These are phyloP conservation scores for Odocoileus virginianus DNA, from an alignment of 2,113 vertebrate genomes.

Conservation along the genomic window DNA sequence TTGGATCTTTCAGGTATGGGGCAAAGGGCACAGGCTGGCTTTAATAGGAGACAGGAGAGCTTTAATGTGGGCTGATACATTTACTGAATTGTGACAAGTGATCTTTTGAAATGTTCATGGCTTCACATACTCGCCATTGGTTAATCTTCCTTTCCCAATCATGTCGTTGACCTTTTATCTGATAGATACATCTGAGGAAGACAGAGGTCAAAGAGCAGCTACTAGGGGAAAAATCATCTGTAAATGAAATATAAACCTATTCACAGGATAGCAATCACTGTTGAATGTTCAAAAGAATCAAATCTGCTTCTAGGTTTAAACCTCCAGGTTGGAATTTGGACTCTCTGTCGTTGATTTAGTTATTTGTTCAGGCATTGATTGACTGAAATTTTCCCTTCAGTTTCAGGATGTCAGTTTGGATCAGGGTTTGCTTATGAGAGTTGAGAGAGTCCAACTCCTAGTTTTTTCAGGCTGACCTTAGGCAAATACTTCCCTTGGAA, in stretches of 20 bases:
- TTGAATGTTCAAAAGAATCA: not conserved
- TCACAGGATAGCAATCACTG: not conserved
- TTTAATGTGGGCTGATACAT: not conserved
- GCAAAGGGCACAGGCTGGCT: not conserved
- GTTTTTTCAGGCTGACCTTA: not conserved
- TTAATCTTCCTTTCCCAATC: not conserved
- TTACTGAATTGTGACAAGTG: not conserved
- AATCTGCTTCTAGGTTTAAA: not conserved
- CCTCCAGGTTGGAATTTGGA: not conserved
- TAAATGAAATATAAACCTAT: not conserved
- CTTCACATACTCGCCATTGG: not conserved
- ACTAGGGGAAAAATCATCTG: not conserved
- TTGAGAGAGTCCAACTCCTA: not conserved
- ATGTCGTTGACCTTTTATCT: not conserved
- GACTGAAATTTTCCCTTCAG: not conserved
- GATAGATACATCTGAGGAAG: not conserved
- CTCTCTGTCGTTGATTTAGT: not conserved
- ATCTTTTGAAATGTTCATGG: not conserved
- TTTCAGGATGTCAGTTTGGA: not conserved
- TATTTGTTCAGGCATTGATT: slow-evolving; percentile 11
- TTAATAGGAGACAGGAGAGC: not conserved
- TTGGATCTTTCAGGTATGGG: not conserved
- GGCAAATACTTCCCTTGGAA: not conserved
- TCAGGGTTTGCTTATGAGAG: not conserved
- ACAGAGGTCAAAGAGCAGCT: not conserved